Evolutionary conservation across 2,113 vertebrate species (phyloP), one percentile per base, ranked within the genome.

Genomic region (Lontra canadensis): DNA sequence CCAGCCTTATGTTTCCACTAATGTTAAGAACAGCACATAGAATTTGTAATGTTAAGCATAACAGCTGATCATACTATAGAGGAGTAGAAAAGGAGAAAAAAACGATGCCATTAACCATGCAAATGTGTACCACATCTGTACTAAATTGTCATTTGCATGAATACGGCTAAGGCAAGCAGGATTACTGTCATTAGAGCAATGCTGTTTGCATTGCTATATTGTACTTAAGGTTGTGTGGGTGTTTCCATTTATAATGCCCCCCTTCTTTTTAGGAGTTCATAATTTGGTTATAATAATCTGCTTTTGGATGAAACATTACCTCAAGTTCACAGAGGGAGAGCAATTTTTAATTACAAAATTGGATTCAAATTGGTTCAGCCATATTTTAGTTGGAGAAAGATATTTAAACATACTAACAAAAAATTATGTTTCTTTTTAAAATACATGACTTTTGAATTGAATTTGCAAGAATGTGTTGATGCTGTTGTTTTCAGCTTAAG

Each of bases 11-110:
- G 98, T 97, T 99, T 98, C 97, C 93, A 98, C 98, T 99, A 99
- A 99, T 98, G 98, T 98, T 99, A 99, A 98, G 98, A 99, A 98
- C 98, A 99, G 99, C 99, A 99, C 99, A 98, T 99, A 99, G 99
- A 99, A 99, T 99, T 98, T 99, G 96, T 99, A 99, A 99, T 98
- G 99, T 99, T 99, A 98, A 99, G 97, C 98, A 98, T 98, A 98
- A 99, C 98, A 99, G 99, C 98, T 99, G 98, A 99, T 99, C 98
- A 98, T 88, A 92, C 93, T 98, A 95, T 90, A 98, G 98, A 98
- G 98, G 98, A 99, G 98, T 98, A 95, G 98, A 98, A 98, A 93
- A 98, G 98, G 95, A 96, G 98, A 97, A 98, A 98, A 97, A 99
- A 98, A 97, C 93, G 14, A 97, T 98, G 98, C 97, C 97, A 98